Percentiles rank a stretch among this genome's conserved stretches.
Conservation (phyloP, 2,888 invertebrate genomes). For the Junonia oenone region DNA sequence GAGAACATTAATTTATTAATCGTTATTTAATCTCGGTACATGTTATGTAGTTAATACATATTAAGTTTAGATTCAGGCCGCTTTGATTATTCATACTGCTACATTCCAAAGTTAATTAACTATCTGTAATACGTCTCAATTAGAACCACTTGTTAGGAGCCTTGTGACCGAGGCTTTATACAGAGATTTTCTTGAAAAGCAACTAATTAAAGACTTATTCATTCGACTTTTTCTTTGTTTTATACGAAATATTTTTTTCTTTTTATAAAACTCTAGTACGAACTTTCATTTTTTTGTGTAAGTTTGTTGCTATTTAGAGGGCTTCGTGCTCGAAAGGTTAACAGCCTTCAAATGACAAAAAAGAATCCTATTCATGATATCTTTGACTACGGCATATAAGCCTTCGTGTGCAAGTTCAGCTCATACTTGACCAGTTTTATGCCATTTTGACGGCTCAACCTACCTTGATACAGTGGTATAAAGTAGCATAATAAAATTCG, state of each 20-base stretch:
- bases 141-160: background rate
- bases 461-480: no score
- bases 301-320: no score
- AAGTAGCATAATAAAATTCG: no score
- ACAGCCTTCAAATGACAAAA: no score
- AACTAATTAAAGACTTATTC: background rate
- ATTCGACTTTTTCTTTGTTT: background rate
- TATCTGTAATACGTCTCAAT: background rate
- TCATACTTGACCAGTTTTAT: no score
- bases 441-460: no score
- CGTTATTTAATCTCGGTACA: background rate
- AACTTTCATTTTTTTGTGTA: no score
- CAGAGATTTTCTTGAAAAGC: background rate
- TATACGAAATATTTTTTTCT: background rate
- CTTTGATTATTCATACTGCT: background rate
- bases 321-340: no score
- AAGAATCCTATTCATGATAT: no score
- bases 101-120: background rate
- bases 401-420: no score
- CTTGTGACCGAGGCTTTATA: background rate
- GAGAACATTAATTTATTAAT: background rate
- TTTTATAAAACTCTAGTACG: background rate
- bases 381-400: no score
- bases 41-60: background rate
- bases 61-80: background rate